Conservation (phyloP, 2,888 invertebrate genomes). For the Automeris io region DNA sequence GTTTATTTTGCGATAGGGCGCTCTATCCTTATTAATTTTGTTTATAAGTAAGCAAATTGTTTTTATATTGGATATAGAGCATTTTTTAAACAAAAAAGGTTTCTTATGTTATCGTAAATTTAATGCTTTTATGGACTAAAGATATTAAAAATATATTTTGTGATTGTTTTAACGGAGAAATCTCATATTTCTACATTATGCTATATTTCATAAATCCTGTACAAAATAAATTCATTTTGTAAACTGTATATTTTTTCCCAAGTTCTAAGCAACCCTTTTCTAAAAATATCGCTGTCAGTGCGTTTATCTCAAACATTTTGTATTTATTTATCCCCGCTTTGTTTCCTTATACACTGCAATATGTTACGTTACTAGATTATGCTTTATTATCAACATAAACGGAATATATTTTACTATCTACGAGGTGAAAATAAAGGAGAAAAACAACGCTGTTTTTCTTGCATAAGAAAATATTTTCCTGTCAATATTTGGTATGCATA, state of each 20-base stretch:
- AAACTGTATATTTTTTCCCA: slow-evolving; percentile 1
- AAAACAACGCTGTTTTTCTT: not conserved
- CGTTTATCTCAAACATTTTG: slow-evolving; percentile 3
- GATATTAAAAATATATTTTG: too few species aligned
- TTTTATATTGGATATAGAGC: too few species aligned
- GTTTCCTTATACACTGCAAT: slow-evolving; percentile 26
- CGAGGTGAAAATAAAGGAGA: slow-evolving; percentile 8
- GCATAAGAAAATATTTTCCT: slow-evolving; percentile 2
- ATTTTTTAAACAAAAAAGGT: too few species aligned
- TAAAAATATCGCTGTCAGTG: not conserved
- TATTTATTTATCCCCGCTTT: slow-evolving; percentile 7
- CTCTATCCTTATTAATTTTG: too few species aligned
- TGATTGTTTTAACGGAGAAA: too few species aligned
- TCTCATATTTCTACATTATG: too few species aligned
- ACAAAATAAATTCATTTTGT: not conserved
- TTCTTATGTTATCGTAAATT: too few species aligned
- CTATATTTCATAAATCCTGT: too few species aligned
- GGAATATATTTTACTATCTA: slow-evolving; percentile 2
- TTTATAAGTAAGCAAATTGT: too few species aligned
- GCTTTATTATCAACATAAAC: slow-evolving; percentile 13
- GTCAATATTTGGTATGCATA: not conserved
- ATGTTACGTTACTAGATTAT: slow-evolving; percentile 25
- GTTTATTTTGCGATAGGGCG: slow-evolving; percentile 19
- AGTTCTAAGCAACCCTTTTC: slow-evolving; percentile 5
- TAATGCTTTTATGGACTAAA: too few species aligned